Evolutionary conservation across 2,797 vertebrate genomes (phyloP).

Genomic region (Macroramphosus scolopax): DNA sequence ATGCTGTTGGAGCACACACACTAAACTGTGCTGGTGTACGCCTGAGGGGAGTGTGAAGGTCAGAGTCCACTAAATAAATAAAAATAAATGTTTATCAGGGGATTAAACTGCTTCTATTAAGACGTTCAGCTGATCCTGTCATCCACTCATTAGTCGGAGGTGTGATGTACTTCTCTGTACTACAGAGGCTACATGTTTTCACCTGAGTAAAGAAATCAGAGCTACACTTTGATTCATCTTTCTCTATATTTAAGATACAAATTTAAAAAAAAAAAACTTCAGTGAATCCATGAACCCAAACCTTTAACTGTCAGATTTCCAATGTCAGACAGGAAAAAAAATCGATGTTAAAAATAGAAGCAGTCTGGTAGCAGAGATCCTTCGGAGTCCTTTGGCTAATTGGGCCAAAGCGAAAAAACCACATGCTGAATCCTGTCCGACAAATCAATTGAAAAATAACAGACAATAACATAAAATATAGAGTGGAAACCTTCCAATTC

Average conservation of each 20-base stretch:
- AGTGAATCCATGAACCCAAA: too few species aligned
- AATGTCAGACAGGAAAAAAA: too few species aligned
- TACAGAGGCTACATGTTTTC: too few species aligned
- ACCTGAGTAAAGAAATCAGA: too few species aligned
- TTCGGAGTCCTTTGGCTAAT: constrained; percentile 36
- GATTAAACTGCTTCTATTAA: background rate
- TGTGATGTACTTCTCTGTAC: background rate
- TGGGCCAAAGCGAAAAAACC: constrained; percentile 22
- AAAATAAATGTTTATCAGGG: background rate
- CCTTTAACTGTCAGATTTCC: too few species aligned
- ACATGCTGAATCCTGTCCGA: constrained; percentile 28
- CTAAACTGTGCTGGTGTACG: background rate
- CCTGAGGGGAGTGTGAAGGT: constrained; percentile 4
- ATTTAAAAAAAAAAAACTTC: too few species aligned
- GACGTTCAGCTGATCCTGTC: constrained; percentile 4
- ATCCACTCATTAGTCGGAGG: too few species aligned
- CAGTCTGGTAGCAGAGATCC: constrained; percentile 28
- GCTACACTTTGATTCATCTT: background rate
- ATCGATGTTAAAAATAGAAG: constrained; percentile 29
- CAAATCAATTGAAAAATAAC: constrained; percentile 45
- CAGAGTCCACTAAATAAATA: background rate
- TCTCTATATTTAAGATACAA: background rate
- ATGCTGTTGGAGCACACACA: background rate
- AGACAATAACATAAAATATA: constrained; percentile 42
- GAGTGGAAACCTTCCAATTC: constrained; percentile 48